Evolutionary conservation across 2,797 vertebrate species (phyloP).

Genomic region (Diplodus puntazzo): DNA sequence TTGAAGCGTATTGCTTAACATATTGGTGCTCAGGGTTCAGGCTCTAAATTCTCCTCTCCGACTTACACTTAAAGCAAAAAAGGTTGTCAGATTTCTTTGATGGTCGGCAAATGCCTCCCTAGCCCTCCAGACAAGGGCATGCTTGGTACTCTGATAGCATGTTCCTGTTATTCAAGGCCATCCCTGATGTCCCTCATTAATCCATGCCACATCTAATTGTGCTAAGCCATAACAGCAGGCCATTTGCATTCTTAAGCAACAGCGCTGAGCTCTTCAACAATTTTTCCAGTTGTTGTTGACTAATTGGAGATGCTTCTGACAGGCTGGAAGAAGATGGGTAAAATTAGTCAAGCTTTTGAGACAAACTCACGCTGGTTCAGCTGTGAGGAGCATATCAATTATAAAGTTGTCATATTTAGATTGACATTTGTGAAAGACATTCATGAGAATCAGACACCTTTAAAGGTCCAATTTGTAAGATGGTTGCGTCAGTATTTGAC

Average conservation of each 20-base stretch:
- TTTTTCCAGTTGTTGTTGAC: conserved; percentile 34
- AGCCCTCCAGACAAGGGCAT: conserved; percentile 42
- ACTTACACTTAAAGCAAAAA: background rate
- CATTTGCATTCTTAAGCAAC: conserved; percentile 56
- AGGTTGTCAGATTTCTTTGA: conserved; percentile 20
- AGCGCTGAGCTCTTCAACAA: conserved; percentile 28
- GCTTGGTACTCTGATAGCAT: conserved; percentile 20
- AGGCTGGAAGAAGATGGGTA: conserved; percentile 12
- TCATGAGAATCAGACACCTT: background rate
- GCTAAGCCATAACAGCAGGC: conserved; percentile 67
- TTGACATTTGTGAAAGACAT: background rate
- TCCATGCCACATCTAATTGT: conserved; percentile 77
- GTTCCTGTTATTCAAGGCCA: conserved; percentile 54
- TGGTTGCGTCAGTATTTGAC: too few species aligned
- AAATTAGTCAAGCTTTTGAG: conserved; percentile 5
- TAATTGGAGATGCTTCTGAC: conserved; percentile 36
- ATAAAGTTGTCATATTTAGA: background rate
- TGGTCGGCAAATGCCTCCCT: conserved; percentile 18
- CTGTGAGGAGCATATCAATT: background rate
- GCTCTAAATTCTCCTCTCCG: conserved; percentile 5
- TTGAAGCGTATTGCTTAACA: conserved; percentile 7
- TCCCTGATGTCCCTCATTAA: conserved; percentile 70
- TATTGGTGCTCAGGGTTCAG: conserved; percentile 17
- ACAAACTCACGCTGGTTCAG: background rate
- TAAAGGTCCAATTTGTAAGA: background rate